Percentiles rank a stretch among this genome's conserved stretches.
Conservation (phyloP, 2,113 vertebrate genomes). For the Amazona vittata region DNA sequence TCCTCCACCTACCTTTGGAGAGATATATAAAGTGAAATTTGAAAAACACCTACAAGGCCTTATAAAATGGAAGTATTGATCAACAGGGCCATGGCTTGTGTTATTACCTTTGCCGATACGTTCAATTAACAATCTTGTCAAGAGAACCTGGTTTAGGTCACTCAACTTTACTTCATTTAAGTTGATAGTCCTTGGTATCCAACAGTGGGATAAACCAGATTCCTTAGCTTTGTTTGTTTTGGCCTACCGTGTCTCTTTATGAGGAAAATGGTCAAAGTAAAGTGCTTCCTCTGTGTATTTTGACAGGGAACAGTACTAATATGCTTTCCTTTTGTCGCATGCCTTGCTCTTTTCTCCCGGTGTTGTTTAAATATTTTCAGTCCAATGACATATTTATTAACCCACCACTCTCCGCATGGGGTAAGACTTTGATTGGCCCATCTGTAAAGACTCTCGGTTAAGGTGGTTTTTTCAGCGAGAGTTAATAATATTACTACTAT, state of each 20-base stretch:
- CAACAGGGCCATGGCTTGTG: not conserved
- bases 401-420: constrained; percentile 75
- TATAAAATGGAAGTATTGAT: not conserved
- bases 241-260: constrained; percentile 81
- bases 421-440: constrained; percentile 72
- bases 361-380: constrained; percentile 82
- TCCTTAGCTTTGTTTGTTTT: constrained; percentile 80
- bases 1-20: not conserved
- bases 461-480: constrained; percentile 79
- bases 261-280: constrained; percentile 82
- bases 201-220: constrained; percentile 79
- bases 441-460: constrained; percentile 72
- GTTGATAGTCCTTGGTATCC: constrained; percentile 68
- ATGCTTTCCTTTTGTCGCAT: constrained; percentile 81
- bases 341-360: constrained; percentile 76
- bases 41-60: not conserved
- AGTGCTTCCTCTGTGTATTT: constrained; percentile 86
- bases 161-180: constrained; percentile 63
- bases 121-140: constrained; percentile 39
- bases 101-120: not conserved
- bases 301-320: constrained; percentile 84
- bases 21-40: not conserved
- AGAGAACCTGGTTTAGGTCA: constrained; percentile 64
- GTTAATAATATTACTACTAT: constrained; percentile 81
- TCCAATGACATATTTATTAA: constrained; percentile 85